Evolutionary conservation across 64 coral and sea anemone genomes (phyloP).

Genomic region (Stichodactyla mertensii): DNA sequence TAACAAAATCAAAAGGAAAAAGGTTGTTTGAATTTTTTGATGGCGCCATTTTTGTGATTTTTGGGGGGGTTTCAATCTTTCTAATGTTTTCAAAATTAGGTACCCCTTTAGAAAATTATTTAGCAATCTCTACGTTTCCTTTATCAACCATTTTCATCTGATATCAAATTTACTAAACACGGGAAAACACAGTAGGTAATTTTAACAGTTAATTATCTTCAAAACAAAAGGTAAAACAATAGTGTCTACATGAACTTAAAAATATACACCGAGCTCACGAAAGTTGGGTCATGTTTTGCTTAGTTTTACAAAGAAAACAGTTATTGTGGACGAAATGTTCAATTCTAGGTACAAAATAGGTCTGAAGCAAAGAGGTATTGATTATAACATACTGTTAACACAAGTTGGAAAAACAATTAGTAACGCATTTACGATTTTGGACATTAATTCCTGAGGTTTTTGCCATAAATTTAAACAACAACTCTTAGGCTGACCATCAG

Average conservation of each 20-base stretch:
- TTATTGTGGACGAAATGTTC: background rate
- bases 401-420: slow-evolving; percentile 9
- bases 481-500: background rate
- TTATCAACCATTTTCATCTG: background rate
- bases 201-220: background rate
- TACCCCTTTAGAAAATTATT: background rate
- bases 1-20: background rate
- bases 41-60: background rate
- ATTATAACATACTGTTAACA: slow-evolving; percentile 8
- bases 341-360: background rate
- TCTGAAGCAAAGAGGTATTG: background rate
- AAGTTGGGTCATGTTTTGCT: background rate
- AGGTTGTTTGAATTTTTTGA: background rate
- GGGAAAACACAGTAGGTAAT: background rate
- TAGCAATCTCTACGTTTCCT: background rate
- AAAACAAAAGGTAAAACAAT: background rate
- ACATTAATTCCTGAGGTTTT: background rate
- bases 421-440: background rate
- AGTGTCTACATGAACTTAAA: background rate
- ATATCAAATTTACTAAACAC: background rate
- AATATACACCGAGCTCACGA: background rate
- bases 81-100: background rate
- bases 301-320: background rate
- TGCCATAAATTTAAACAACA: background rate
- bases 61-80: background rate